phyloP scores from a whole-genome alignment of 2,888 invertebrate genomes.

The Luffia ferchaultella region DNA sequence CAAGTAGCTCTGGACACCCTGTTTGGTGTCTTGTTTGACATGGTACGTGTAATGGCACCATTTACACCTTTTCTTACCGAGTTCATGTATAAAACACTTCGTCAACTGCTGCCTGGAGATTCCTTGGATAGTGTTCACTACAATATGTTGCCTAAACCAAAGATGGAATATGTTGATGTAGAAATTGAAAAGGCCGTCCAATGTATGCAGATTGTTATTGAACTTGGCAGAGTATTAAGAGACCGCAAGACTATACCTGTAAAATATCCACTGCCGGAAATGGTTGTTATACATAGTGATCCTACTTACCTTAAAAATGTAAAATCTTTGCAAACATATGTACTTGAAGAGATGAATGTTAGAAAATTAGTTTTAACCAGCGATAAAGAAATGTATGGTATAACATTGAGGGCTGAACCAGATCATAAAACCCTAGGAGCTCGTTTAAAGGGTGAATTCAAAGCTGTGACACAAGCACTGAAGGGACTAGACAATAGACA shows the following conservation, averaged over 20 bases:
- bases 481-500: constrained; percentile 80
- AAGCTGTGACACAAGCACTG: constrained; percentile 83
- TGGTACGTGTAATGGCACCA: constrained; percentile 95
- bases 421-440: constrained; percentile 92
- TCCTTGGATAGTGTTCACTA: constrained; percentile 87
- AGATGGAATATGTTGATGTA: constrained; percentile 75
- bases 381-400: constrained; percentile 92
- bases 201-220: constrained; percentile 94
- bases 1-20: constrained; percentile 86
- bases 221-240: constrained; percentile 90
- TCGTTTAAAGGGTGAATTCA: constrained; percentile 89
- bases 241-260: constrained; percentile 94
- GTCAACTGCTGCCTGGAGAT: constrained; percentile 66
- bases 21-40: constrained; percentile 86
- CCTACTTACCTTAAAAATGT: constrained; percentile 79
- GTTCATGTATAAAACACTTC: constrained; percentile 90
- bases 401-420: constrained; percentile 90
- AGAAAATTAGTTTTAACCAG: constrained; percentile 82
- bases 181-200: constrained; percentile 90
- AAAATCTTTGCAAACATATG: constrained; percentile 80
- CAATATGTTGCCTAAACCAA: constrained; percentile 84
- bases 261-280: constrained; percentile 95
- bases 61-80: constrained; percentile 98
- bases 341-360: constrained; percentile 93
- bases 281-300: constrained; percentile 94